Evolutionary conservation across 2,113 vertebrate species (phyloP).

Genomic region (Atractosteus spatula): DNA sequence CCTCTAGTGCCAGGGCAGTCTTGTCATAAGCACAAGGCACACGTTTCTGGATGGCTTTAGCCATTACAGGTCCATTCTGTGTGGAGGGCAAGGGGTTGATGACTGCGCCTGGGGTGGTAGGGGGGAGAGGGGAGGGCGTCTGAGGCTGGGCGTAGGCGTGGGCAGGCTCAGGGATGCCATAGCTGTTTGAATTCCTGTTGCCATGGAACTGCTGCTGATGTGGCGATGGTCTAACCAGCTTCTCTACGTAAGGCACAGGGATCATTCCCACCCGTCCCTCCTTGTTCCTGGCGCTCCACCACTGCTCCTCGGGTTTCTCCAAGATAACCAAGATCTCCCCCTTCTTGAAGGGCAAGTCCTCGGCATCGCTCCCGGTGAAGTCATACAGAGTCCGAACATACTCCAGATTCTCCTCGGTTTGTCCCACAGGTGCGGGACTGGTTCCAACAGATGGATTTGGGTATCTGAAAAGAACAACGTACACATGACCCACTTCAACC

Average conservation of each 20-base stretch:
- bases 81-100: slow-evolving; percentile 82
- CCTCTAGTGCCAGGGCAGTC: slow-evolving; percentile 93
- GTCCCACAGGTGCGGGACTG: slow-evolving; percentile 61
- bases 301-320: slow-evolving; percentile 98
- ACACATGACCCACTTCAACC: background rate
- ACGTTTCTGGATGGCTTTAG: slow-evolving; percentile 95
- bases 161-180: slow-evolving; percentile 92
- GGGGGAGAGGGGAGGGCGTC: slow-evolving; percentile 76
- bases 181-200: slow-evolving; percentile 94
- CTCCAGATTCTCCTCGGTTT: slow-evolving; percentile 83
- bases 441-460: slow-evolving; percentile 71
- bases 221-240: slow-evolving; percentile 74
- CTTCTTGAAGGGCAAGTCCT: slow-evolving; percentile 96
- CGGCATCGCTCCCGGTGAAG: slow-evolving; percentile 91
- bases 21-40: slow-evolving; percentile 98
- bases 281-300: slow-evolving; percentile 98
- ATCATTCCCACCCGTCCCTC: slow-evolving; percentile 95
- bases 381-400: slow-evolving; percentile 97
- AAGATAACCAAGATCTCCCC: slow-evolving; percentile 90
- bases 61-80: slow-evolving; percentile 95
- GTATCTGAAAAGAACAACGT: slow-evolving; percentile 62
- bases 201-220: slow-evolving; percentile 71
- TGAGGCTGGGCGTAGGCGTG: slow-evolving; percentile 94
- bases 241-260: slow-evolving; percentile 96
- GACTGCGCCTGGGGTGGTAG: slow-evolving; percentile 77